Conservation (phyloP, 2,113 vertebrate genomes). For the Ranitomeya imitator region DNA sequence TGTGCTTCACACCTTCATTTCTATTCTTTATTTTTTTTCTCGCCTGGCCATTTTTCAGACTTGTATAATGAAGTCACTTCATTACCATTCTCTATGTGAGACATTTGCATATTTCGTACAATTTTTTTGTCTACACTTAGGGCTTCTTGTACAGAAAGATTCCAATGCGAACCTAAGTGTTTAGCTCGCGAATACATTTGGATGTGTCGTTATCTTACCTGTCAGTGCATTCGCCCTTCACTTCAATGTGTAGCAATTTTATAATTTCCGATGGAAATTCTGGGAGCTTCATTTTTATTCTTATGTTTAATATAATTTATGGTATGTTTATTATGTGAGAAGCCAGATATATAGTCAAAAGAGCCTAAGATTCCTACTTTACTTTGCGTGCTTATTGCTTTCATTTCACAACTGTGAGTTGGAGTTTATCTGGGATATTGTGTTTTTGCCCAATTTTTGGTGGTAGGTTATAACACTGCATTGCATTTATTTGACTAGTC, state of each 20-base stretch:
- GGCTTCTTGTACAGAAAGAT: constrained; percentile 14
- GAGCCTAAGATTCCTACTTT: not conserved
- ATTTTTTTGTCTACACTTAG: constrained; percentile 35
- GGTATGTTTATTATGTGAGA: not conserved
- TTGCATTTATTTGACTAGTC: not conserved
- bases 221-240: not conserved
- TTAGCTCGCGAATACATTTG: constrained; percentile 28
- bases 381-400: not conserved
- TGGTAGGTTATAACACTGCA: not conserved
- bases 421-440: not conserved
- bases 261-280: not conserved
- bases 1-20: constrained; percentile 21
- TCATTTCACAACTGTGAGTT: not conserved
- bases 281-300: not conserved
- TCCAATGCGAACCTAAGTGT: constrained; percentile 18
- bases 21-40: constrained; percentile 1
- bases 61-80: constrained; percentile 31
- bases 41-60: not conserved
- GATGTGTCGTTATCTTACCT: not conserved
- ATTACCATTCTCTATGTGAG: constrained; percentile 37
- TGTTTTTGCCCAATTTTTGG: not conserved
- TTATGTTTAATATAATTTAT: not conserved
- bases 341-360: not conserved
- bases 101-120: constrained; percentile 27
- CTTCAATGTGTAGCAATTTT: not conserved